A percentile compares a stretch with the other conserved stretches of the same genome.
These are phyloP conservation scores for Tamias sibiricus DNA, from an alignment of 2,113 vertebrate species.

Conservation along the genomic window DNA sequence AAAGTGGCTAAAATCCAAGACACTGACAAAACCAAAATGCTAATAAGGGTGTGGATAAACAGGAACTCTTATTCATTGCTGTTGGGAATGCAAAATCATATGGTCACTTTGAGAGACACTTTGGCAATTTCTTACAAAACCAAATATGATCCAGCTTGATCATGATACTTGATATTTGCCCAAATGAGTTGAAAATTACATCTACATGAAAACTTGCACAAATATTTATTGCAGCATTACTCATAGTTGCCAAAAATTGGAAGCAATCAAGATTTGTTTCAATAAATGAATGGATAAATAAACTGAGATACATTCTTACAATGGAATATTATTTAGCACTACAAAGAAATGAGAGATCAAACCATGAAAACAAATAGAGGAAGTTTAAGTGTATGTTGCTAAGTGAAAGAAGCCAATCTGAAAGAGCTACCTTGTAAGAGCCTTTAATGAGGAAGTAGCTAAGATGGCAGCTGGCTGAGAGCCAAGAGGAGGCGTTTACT, in stretches of 20 bases:
- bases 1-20: background rate
- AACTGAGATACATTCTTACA: background rate
- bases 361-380: background rate
- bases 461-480: no score
- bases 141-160: background rate
- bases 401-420: background rate
- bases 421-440: background rate
- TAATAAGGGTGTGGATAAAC: background rate
- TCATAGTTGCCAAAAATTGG: no score
- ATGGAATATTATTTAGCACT: background rate
- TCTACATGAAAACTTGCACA: background rate
- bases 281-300: no score
- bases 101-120: background rate
- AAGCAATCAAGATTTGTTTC: no score
- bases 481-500: no score
- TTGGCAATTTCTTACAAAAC: background rate
- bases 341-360: background rate
- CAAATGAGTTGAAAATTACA: background rate
- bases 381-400: background rate
- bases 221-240: background rate
- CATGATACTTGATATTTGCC: background rate
- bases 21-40: background rate
- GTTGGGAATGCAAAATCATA: background rate
- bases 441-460: no score
- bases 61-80: background rate